Evolutionary conservation across 2,888 invertebrate genomes (phyloP).

Genomic region (Monochamus alternatus): DNA sequence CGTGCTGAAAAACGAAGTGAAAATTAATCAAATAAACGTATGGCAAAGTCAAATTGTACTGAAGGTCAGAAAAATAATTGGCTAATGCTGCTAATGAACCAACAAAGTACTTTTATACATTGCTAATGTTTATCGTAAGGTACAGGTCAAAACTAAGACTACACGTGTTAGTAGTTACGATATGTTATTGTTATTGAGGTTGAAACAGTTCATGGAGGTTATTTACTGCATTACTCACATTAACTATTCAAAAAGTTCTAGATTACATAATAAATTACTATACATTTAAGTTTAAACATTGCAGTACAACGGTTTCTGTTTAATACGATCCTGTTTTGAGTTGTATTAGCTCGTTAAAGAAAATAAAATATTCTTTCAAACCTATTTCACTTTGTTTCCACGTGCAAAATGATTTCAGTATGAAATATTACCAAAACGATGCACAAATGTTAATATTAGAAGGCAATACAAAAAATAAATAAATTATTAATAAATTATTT

Average conservation of each 20-base stretch:
- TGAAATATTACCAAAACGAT: no score
- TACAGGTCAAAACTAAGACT: conserved; percentile 4
- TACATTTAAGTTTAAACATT: not conserved
- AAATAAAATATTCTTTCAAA: no score
- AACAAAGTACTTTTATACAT: not conserved
- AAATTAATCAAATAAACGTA: not conserved
- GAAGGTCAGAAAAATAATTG: not conserved
- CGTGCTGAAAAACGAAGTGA: no score
- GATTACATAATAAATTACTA: no score
- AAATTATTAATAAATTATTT: no score
- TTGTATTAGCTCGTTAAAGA: no score
- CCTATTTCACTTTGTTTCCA: no score
- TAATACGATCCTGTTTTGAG: no score
- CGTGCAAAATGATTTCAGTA: no score
- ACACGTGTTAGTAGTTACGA: not conserved
- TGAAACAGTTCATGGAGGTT: not conserved
- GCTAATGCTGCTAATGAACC: not conserved
- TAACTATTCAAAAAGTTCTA: not conserved
- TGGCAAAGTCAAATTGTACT: not conserved
- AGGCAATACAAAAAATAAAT: no score
- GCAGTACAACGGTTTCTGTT: no score
- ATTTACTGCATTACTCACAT: conserved; percentile 1
- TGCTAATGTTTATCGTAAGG: conserved; percentile 5
- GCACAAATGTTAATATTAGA: no score
- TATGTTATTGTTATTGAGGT: conserved; percentile 1